A percentile compares a stretch with the other conserved stretches of the same genome.
Evolutionary conservation across 2,113 vertebrate species (phyloP).

Genomic region (Anhinga anhinga): DNA sequence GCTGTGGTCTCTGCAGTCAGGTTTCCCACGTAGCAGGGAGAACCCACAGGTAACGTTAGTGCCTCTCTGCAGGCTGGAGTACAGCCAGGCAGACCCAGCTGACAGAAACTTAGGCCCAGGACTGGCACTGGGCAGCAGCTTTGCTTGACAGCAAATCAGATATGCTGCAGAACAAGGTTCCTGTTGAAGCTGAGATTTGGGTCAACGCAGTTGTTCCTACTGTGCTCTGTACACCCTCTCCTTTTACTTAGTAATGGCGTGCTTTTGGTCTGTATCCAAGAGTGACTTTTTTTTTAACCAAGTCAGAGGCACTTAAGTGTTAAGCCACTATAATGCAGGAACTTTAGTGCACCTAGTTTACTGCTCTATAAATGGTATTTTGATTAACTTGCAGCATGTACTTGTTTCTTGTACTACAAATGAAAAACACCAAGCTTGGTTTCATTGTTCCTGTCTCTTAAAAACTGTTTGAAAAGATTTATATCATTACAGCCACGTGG

Average conservation of each 20-base stretch:
- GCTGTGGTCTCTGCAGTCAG: not conserved
- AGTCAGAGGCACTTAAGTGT: not conserved
- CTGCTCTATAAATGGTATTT: not conserved
- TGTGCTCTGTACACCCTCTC: not conserved
- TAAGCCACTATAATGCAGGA: not conserved
- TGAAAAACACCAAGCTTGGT: not conserved
- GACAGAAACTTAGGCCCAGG: not conserved
- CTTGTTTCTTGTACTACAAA: not conserved
- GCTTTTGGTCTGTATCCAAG: not conserved
- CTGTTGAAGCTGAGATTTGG: not conserved
- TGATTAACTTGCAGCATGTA: not conserved
- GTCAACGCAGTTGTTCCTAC: not conserved
- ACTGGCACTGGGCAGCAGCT: not conserved
- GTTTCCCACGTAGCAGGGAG: not conserved
- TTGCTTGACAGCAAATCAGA: not conserved
- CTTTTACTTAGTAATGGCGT: not conserved
- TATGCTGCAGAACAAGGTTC: not conserved
- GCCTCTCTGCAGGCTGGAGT: not conserved
- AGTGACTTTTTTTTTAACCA: not conserved
- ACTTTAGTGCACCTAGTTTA: not conserved
- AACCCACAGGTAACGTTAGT: not conserved
- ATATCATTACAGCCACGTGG: not conserved
- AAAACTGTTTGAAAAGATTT: not conserved
- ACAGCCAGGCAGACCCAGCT: not conserved
- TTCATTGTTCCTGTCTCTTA: not conserved